These are phyloP conservation scores for Falco rusticolus DNA, from an alignment of 2,797 vertebrate species.

Conservation along the genomic window DNA sequence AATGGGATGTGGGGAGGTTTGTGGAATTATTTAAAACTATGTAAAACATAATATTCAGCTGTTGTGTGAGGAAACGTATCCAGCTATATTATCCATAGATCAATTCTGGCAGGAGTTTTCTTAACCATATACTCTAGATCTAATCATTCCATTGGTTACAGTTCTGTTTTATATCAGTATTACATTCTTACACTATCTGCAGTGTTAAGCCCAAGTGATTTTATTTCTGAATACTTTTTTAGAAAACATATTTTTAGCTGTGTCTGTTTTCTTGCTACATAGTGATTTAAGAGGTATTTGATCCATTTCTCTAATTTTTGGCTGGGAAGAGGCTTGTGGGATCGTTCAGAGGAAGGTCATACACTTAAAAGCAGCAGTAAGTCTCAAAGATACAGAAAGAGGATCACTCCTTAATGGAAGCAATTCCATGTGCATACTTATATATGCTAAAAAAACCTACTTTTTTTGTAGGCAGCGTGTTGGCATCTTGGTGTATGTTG, in stretches of 20 bases:
- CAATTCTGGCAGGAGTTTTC: background rate
- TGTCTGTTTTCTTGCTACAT: background rate
- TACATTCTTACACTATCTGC: background rate
- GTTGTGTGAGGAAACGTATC: background rate
- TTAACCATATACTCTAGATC: background rate
- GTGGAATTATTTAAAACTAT: background rate
- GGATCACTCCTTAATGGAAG: background rate
- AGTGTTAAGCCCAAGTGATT: background rate
- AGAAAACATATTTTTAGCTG: background rate
- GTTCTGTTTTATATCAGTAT: background rate
- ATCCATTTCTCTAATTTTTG: conserved; percentile 13
- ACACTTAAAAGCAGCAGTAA: background rate
- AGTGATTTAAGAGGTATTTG: background rate
- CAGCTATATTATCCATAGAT: background rate
- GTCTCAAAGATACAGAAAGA: background rate
- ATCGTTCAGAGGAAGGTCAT: conserved; percentile 5
- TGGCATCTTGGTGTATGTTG: background rate
- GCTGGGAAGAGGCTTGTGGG: background rate
- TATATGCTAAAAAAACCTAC: background rate
- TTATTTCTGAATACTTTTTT: conserved; percentile 12
- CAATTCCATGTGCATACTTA: background rate
- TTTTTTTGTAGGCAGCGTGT: background rate
- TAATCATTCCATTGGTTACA: background rate
- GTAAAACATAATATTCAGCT: background rate
- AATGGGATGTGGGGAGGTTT: background rate